Conservation (phyloP, 2,888 invertebrate species). For the Stramonita haemastoma region DNA sequence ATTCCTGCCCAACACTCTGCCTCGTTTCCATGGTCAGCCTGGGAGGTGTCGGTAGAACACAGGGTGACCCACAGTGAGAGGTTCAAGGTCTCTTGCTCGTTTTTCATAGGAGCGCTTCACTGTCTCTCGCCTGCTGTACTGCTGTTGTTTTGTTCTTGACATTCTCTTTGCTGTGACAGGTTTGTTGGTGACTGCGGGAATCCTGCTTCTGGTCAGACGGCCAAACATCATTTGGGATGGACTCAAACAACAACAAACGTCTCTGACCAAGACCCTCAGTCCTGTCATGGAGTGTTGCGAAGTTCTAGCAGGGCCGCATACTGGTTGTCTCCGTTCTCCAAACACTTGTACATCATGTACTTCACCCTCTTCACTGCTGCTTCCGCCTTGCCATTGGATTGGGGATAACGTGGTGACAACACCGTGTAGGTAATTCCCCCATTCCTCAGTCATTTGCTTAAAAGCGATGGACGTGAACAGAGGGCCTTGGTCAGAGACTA, state of each 20-base stretch:
- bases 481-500: constrained; percentile 42
- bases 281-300: not conserved
- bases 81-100: not conserved
- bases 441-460: constrained; percentile 36
- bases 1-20: not conserved
- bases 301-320: not conserved
- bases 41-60: not conserved
- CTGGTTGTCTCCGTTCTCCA: not conserved
- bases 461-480: constrained; percentile 45
- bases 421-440: constrained; percentile 48
- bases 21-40: not conserved
- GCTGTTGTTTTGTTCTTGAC: not conserved
- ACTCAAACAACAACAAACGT: too few relatives aligned
- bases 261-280: too few relatives aligned
- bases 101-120: not conserved
- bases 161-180: not conserved
- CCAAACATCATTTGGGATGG: not conserved
- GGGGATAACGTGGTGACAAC: not conserved
- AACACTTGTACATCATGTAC: not conserved
- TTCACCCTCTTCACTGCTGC: not conserved
- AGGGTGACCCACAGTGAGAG: not conserved
- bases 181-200: not conserved
- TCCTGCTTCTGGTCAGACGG: not conserved
- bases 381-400: not conserved
- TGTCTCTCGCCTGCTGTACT: not conserved